Conservation (phyloP, 2,888 invertebrate species). For the Erpobdella octoculata region DNA sequence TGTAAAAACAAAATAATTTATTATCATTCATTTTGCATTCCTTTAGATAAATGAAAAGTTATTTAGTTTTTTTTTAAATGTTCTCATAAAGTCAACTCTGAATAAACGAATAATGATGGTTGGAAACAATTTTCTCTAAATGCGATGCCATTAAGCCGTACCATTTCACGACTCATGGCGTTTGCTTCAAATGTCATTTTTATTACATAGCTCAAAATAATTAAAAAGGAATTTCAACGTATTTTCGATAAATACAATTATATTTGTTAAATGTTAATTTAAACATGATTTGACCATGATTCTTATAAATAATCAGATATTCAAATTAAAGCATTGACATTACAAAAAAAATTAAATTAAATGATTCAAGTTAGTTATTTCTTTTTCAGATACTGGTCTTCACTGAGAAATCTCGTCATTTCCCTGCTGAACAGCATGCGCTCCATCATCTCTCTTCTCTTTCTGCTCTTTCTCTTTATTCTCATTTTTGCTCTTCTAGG, state of each 20-base stretch:
- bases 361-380: background rate
- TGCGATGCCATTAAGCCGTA: too few species aligned
- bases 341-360: background rate
- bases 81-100: background rate
- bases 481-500: conserved; percentile 97
- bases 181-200: background rate
- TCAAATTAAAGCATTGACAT: background rate
- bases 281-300: conserved; percentile 57
- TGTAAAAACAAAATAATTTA: too few species aligned
- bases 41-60: background rate
- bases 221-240: too few species aligned
- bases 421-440: conserved; percentile 97
- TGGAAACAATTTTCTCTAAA: too few species aligned
- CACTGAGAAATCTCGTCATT: conserved; percentile 91
- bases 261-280: too few species aligned
- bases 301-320: conserved; percentile 83
- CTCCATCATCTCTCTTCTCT: conserved; percentile 95
- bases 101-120: background rate
- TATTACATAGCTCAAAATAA: background rate
- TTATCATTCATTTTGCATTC: too few species aligned
- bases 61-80: background rate
- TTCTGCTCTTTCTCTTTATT: conserved; percentile 98
- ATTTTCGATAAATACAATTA: too few species aligned
- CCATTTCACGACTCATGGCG: too few species aligned
- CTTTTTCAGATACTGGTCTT: conserved; percentile 85